A percentile compares a stretch with the other conserved stretches of the same genome.
Conservation (phyloP, 2,797 vertebrate species). For the Microchirus variegatus region DNA sequence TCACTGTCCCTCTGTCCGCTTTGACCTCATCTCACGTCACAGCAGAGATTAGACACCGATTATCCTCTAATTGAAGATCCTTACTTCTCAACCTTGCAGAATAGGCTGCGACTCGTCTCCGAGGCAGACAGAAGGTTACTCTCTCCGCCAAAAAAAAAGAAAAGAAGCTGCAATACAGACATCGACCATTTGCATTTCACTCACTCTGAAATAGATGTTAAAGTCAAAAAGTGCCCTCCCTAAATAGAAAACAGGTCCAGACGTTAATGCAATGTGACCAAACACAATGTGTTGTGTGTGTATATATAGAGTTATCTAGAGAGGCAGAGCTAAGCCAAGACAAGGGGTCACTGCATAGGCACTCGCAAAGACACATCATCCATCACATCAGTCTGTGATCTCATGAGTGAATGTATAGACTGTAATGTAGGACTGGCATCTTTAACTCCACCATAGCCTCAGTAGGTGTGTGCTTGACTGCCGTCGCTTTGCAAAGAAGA, state of each 20-base stretch:
- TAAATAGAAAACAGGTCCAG: constrained; percentile 25
- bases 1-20: constrained; percentile 80
- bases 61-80: constrained; percentile 81
- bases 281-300: constrained; percentile 37
- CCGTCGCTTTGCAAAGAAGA: constrained; percentile 64
- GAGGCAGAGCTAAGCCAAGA: constrained; percentile 54
- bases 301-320: constrained; percentile 54
- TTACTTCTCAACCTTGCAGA: constrained; percentile 78
- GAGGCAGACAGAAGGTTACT: constrained; percentile 57
- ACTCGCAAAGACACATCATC: constrained; percentile 61
- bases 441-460: constrained; percentile 51
- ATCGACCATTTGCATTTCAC: constrained; percentile 15
- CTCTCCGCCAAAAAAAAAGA: constrained; percentile 20
- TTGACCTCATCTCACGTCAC: constrained; percentile 81
- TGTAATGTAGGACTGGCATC: constrained; percentile 58
- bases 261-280: constrained; percentile 36
- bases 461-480: constrained; percentile 66
- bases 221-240: constrained; percentile 12
- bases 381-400: constrained; percentile 66
- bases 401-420: constrained; percentile 68
- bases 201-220: constrained; percentile 23
- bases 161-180: constrained; percentile 26
- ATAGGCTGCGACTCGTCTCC: constrained; percentile 58
- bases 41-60: constrained; percentile 80
- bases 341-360: constrained; percentile 61